Evolutionary conservation across 2,888 invertebrate genomes (phyloP), one percentile per base, ranked within the genome.

Genomic region (Eugnorisma glareosa): DNA sequence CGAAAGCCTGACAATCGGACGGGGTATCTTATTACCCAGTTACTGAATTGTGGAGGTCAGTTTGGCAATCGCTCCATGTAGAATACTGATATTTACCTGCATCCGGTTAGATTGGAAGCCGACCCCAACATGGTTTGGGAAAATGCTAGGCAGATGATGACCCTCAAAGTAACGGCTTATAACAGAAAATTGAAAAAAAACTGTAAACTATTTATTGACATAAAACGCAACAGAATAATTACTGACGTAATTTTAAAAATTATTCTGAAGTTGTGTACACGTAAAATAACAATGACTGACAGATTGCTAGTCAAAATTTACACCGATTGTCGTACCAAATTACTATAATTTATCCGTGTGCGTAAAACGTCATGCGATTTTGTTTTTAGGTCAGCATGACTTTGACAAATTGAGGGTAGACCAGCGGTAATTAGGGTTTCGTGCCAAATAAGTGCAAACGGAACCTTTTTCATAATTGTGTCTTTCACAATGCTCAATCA

Each of bases 311-410:
- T 67, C 13, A 37, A 37, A 24, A 45, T 77, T 57, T 24, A 37
- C 24, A 7, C 28, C 24, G 21, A 28, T 15, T 54, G 31, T 67
- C 35, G 35, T 18, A 11, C 24, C 13, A 31, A 54, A 77, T 76
- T 77, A 75, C 48, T 40, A 63, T n/a, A 63, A 31, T 75, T 51
- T 75, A 40, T 51, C 40, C 24, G 63, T 51, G 63, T 77, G 45
- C 57, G 57, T 57, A 57, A 66, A 66, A 66, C 6, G 24, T 66
- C n/a, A 24, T 37, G 45, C 10, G 31, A 71, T 71, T 77, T 37
- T n/a, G 21, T 79, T 51, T 79, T 43, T 45, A 71, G 80, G 77
- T 71, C 51, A 63, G 72, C 43, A 51, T 77, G 79, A 77, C 61
- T 45, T 79, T 77, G 71, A 79, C 24, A 37, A 79, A 77, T 43